Conservation (phyloP, 2,113 vertebrate genomes). For the Piprites chloris region DNA sequence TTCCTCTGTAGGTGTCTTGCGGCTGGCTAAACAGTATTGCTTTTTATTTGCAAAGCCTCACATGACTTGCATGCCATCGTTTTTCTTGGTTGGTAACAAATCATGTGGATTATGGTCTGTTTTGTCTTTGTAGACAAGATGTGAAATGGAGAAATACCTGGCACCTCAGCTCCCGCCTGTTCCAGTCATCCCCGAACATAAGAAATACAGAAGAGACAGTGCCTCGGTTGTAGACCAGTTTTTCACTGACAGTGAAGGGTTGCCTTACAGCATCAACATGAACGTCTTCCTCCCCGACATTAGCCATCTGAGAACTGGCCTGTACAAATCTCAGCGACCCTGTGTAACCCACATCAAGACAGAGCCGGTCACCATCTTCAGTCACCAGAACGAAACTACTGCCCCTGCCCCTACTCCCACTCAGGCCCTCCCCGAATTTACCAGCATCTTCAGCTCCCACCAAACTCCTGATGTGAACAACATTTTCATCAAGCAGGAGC, state of each 20-base stretch:
- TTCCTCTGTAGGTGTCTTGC: background rate
- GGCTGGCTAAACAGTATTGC: background rate
- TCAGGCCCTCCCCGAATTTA: slow-evolving; percentile 84
- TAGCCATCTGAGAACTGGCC: slow-evolving; percentile 87
- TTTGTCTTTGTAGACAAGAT: slow-evolving; percentile 81
- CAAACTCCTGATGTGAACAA: slow-evolving; percentile 77
- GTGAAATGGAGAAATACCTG: slow-evolving; percentile 93
- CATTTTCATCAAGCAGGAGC: slow-evolving; percentile 93
- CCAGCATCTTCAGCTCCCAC: slow-evolving; percentile 83
- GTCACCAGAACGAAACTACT: slow-evolving; percentile 80
- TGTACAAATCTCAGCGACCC: slow-evolving; percentile 85
- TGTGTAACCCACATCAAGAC: slow-evolving; percentile 87
- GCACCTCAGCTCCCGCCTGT: slow-evolving; percentile 77
- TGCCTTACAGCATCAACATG: slow-evolving; percentile 96
- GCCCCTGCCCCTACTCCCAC: slow-evolving; percentile 60
- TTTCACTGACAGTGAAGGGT: slow-evolving; percentile 84
- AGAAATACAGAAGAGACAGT: slow-evolving; percentile 85
- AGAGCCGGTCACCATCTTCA: slow-evolving; percentile 83
- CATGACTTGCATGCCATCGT: background rate
- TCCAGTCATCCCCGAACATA: slow-evolving; percentile 75
- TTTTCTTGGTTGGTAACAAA: background rate
- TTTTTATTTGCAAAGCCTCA: background rate
- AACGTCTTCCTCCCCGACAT: slow-evolving; percentile 91
- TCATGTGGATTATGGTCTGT: slow-evolving; percentile 13
- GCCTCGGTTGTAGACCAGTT: slow-evolving; percentile 87